Evolutionary conservation across 2,888 invertebrate species (phyloP).

Genomic region (Napeogenes inachia): DNA sequence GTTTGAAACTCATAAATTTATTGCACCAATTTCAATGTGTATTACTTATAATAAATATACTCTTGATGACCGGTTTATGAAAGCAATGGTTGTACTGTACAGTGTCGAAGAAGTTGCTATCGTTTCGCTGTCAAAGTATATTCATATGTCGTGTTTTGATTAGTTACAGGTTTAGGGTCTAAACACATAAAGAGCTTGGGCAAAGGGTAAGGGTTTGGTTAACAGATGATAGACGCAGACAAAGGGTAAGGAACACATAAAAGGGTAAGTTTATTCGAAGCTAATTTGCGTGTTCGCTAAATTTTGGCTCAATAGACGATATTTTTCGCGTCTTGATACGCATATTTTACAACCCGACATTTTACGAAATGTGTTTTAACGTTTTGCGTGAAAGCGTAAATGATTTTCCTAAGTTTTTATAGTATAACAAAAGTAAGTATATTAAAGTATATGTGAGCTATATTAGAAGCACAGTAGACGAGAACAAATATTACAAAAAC

Average conservation of each 20-base stretch:
- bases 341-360: conserved; percentile 67
- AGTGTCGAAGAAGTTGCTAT: conserved; percentile 64
- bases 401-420: conserved; percentile 76
- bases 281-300: conserved; percentile 76
- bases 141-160: conserved; percentile 73
- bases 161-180: conserved; percentile 75
- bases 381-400: conserved; percentile 78
- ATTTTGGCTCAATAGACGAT: conserved; percentile 70
- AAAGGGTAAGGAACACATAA: conserved; percentile 82
- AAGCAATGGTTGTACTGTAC: conserved; percentile 75
- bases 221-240: conserved; percentile 90
- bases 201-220: conserved; percentile 76
- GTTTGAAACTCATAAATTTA: conserved; percentile 1
- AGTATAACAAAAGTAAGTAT: conserved; percentile 69
- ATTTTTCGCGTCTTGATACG: conserved; percentile 67
- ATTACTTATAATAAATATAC: conserved; percentile 39
- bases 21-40: conserved; percentile 66
- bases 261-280: conserved; percentile 78
- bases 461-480: conserved; percentile 76
- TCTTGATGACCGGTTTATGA: conserved; percentile 61
- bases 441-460: conserved; percentile 68
- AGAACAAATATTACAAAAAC: conserved; percentile 75
- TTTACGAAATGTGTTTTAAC: conserved; percentile 70
- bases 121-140: conserved; percentile 66
- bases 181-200: conserved; percentile 77